A percentile compares a stretch with the other conserved stretches of the same genome.
phyloP scores from a whole-genome alignment of 2,113 vertebrate species.

The Tachuris rubrigastra region DNA sequence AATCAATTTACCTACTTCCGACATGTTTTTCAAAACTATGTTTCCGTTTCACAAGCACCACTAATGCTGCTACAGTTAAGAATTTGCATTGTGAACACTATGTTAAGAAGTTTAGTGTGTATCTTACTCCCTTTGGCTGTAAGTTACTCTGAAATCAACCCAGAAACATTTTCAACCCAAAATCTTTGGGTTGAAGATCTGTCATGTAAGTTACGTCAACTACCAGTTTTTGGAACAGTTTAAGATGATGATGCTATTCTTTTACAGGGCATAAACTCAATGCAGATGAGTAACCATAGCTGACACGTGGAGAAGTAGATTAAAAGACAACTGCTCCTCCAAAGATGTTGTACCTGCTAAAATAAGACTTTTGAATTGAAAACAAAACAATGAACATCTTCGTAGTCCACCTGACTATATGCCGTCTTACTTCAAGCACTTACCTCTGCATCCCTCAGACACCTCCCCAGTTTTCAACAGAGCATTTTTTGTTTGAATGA shows the following conservation, averaged over 20 bases:
- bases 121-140: not conserved
- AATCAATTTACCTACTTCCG: not conserved
- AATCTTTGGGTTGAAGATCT: not conserved
- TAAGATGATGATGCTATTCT: not conserved
- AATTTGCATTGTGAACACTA: not conserved
- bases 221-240: not conserved
- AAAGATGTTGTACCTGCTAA: not conserved
- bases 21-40: accelerated
- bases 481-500: not conserved
- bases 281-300: not conserved
- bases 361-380: not conserved
- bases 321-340: not conserved
- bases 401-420: not conserved
- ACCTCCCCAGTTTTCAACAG: not conserved
- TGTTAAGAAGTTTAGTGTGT: not conserved
- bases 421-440: not conserved
- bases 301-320: not conserved
- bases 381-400: not conserved
- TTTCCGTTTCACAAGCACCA: not conserved
- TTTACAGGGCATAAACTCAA: not conserved
- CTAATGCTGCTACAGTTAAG: not conserved
- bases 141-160: not conserved
- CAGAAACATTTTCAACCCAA: not conserved
- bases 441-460: not conserved
- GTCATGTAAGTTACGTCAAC: not conserved